Base-by-base conservation (phyloP, 2,113 vertebrate species). In the Brachypodius melanocephalos region DNA sequence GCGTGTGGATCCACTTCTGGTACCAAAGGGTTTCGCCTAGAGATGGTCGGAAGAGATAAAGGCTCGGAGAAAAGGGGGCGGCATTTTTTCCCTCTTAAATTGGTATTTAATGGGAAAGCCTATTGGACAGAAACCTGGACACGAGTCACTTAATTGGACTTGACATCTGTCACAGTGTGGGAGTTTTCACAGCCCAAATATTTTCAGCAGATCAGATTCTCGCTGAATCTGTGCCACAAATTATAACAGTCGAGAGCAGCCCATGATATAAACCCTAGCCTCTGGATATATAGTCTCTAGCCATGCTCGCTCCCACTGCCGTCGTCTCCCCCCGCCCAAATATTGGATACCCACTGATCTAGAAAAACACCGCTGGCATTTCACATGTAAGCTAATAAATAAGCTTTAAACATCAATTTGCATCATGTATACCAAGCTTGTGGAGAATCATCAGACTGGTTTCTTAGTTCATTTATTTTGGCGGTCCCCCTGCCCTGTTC, bases 151-250 rank as follows among this genome's bases (percentile, higher is more conserved):
- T 98, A 98, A 98, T 98, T 98, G 98, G 97, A 98, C 97, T 97
- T 98, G 98, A 98, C 98, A 98, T 98, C 98, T 98, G 98, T 98
- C 98, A 98, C 97, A 97, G 97, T 98, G 97, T 97, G 98, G 98
- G 98, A 98, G 97, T 98, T 98, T 98, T 98, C 98, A 97, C 98
- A 98, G 97, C 97, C 98, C 98, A 98, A 98, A 98, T 98, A 98
- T 98, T 98, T 98, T 95, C 97, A 97, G 97, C 97, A 96, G 97
- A 98, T 98, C 97, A 95, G 97, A 97, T 97, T 98, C 97, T 96
- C 95, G 68, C 96, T 98, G 97, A 98, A 97, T 98, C 96, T 95
- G 96, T 97, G 98, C 97, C 98, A 98, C 97, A 96, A 97, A 98
- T 98, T 96, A 97, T 94, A 97, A 95, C 97, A 96, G 95, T 96